These are phyloP conservation scores for Scaptomyza cyrtandrae DNA, from an alignment of 2,888 invertebrate genomes.

Conservation along the genomic window DNA sequence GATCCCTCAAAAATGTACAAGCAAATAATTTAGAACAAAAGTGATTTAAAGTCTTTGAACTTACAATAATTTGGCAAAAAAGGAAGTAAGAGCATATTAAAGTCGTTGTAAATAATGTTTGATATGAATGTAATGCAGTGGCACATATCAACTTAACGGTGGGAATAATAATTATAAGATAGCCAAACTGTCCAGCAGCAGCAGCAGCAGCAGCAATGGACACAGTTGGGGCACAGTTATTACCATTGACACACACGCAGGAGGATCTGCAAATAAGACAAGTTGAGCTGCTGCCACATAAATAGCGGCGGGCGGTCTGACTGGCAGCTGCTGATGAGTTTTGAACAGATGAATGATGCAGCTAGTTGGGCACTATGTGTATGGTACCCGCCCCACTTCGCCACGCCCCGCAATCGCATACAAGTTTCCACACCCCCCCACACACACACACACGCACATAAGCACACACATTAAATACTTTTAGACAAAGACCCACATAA, in stretches of 20 bases:
- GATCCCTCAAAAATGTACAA: too few relatives aligned
- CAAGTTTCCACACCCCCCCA: neutral
- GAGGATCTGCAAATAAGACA: conserved; percentile 54
- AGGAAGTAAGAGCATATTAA: neutral
- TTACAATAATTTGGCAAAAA: too few relatives aligned
- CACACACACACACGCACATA: neutral
- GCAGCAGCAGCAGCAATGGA: neutral
- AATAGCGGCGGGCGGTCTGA: conserved; percentile 33
- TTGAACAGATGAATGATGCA: conserved; percentile 27
- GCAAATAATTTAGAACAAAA: too few relatives aligned
- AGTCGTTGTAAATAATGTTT: neutral
- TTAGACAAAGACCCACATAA: conserved; percentile 42
- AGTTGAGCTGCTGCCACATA: conserved; percentile 53
- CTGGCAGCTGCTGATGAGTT: conserved; percentile 27
- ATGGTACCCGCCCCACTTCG: neutral
- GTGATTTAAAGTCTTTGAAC: neutral
- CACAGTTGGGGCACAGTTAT: conserved; percentile 14
- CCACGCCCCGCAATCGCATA: neutral
- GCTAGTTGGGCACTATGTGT: neutral
- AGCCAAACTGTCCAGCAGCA: conserved; percentile 9
- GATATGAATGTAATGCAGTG: too few relatives aligned
- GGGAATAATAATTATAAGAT: conserved; percentile 34
- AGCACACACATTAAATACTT: conserved; percentile 12
- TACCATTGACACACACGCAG: conserved; percentile 55
- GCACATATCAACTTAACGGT: neutral